Conservation (phyloP, 2,888 invertebrate genomes). For the Archips xylosteana region DNA sequence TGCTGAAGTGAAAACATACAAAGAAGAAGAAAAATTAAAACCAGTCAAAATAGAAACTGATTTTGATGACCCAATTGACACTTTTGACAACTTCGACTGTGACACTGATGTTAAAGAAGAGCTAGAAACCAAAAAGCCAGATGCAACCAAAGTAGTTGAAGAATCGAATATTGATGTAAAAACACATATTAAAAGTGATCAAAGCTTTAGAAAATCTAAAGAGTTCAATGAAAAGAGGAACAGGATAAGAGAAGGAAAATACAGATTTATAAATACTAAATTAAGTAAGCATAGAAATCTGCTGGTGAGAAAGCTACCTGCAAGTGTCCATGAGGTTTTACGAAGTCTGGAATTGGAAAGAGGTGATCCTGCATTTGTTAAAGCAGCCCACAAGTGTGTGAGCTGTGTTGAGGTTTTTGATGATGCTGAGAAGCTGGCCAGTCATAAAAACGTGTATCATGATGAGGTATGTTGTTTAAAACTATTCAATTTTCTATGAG, state of each 20-base stretch:
- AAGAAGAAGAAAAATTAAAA: constrained; percentile 25
- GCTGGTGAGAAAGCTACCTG: constrained; percentile 14
- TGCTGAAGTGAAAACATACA: not conserved
- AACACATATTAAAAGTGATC: not conserved
- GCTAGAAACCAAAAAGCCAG: not conserved
- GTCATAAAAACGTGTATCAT: constrained; percentile 22
- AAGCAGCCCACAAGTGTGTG: constrained; percentile 25
- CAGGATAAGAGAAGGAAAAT: constrained; percentile 24
- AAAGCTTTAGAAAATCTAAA: not conserved
- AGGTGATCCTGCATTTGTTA: not conserved
- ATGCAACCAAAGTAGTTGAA: not conserved
- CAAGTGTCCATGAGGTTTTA: not conserved
- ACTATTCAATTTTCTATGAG: no score
- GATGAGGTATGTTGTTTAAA: constrained; percentile 20
- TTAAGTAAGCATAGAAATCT: constrained; percentile 18
- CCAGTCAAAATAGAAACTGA: constrained; percentile 21
- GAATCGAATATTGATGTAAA: not conserved
- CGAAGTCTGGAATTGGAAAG: constrained; percentile 19
- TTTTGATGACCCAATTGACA: constrained; percentile 2
- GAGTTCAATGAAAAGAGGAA: constrained; percentile 19
- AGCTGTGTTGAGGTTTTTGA: constrained; percentile 18
- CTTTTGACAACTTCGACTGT: constrained; percentile 9
- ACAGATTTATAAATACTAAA: constrained; percentile 32
- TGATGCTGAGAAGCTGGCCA: constrained; percentile 1
- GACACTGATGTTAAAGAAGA: constrained; percentile 22